Evolutionary conservation across 2,888 invertebrate genomes (phyloP).

Genomic region (Digitonthophagus gazella): DNA sequence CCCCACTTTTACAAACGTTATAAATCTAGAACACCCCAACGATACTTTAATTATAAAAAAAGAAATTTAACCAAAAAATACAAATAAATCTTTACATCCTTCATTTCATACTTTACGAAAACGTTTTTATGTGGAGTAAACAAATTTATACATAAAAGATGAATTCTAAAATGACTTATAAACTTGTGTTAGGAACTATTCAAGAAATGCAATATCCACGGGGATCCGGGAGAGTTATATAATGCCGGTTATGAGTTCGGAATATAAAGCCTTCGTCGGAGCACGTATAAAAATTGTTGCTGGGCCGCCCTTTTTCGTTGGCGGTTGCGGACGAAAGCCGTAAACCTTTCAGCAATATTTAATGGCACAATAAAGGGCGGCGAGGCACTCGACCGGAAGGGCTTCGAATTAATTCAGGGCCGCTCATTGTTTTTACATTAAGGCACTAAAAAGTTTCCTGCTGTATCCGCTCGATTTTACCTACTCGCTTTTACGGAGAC

Average conservation of each 20-base stretch:
- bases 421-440: background rate
- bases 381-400: background rate
- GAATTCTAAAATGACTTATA: background rate
- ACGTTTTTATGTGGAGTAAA: too few species aligned
- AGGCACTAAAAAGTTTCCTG: background rate
- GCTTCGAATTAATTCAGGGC: background rate
- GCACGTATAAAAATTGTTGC: conserved; percentile 4
- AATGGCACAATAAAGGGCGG: background rate
- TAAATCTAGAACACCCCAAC: background rate
- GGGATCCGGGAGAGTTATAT: background rate
- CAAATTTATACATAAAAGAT: background rate
- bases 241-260: conserved; percentile 6
- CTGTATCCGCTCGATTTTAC: background rate
- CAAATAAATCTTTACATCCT: too few species aligned
- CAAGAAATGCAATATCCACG: conserved; percentile 8
- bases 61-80: too few species aligned
- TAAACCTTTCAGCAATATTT: conserved; percentile 6
- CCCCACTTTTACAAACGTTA: background rate
- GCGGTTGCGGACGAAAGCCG: conserved; percentile 2
- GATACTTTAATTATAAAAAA: too few species aligned
- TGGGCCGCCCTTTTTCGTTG: background rate
- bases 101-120: too few species aligned
- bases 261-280: background rate
- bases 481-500: background rate
- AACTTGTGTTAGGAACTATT: conserved; percentile 7